Base-by-base conservation (phyloP, 2,888 invertebrate genomes). In the Brachyopa scutellaris region DNA sequence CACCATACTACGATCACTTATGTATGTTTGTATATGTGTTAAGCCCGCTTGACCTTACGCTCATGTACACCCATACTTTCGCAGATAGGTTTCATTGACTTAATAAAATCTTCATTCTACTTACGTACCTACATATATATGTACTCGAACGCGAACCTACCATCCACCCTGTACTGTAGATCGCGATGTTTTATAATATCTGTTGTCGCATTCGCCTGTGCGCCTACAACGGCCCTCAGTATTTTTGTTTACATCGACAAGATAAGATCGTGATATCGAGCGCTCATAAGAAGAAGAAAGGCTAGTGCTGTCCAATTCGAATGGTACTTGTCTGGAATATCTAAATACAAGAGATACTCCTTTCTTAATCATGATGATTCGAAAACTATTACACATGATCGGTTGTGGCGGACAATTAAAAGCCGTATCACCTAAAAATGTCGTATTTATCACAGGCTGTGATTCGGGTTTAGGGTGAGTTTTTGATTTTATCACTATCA, bases 391-490 rank as follows among this genome's bases (percentile, higher is more conserved):
- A 13, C 31, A 59, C 15, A 59, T 70, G 23, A 61, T 82, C 29
- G 82, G 82, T 19, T 70, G n/a, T 21, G 59, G 69, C 6, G 64
- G 74, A 15, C 51, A 72, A 45, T 21, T 80, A 6, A 84, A 76
- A 9, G 45, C 66, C 7, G 84, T 89, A 1, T 87, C 87, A 6
- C 86, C 86, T 3, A 87, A 85, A 17, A 87, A 90, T 87, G 92
- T 94, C 1, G 91, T 95, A 36, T 92, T 96, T 13, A 94, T 97
- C 85, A 96, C 95, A 5, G 97, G 97, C 40, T 97, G 97, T 88
- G 97, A 97, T 90, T 95, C 96, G 70, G 97, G 97, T 1, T 92
- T 97, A 11, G 97, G 97, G 66, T 95, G 85, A 86, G 88, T 84
- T 9, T 51, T 23, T n/a, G n/a, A n/a, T 26, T 1, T 47, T 15